These are phyloP conservation scores for Sceloporus undulatus DNA, from an alignment of 2,113 vertebrate species.

Conservation along the genomic window DNA sequence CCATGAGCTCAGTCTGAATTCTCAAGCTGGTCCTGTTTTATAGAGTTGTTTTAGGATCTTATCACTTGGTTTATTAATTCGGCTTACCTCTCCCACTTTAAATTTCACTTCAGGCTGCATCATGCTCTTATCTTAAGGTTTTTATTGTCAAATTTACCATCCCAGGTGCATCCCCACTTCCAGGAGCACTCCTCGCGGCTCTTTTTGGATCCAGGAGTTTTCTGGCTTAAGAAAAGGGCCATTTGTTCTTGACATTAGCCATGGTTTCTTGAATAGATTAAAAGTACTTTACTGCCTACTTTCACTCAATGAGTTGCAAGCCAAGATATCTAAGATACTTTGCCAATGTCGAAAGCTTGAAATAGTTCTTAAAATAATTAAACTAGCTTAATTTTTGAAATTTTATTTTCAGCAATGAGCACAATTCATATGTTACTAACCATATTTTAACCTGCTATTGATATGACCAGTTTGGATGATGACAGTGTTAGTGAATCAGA, in stretches of 20 bases:
- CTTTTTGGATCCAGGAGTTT: too few relatives aligned
- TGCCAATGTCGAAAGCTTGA: not conserved
- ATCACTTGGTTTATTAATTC: too few relatives aligned
- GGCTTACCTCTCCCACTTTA: too few relatives aligned
- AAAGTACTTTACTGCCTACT: not conserved
- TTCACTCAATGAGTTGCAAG: not conserved
- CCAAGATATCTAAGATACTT: not conserved
- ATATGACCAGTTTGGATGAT: not conserved
- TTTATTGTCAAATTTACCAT: too few relatives aligned
- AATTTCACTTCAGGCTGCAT: too few relatives aligned
- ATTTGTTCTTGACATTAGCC: not conserved
- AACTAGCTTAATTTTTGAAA: not conserved
- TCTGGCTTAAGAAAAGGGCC: too few relatives aligned
- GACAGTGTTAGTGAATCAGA: not conserved
- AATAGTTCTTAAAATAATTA: not conserved
- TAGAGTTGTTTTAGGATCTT: not conserved
- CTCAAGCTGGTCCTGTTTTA: not conserved
- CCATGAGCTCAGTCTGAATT: not conserved
- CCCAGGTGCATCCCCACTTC: too few relatives aligned
- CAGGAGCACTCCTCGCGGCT: too few relatives aligned
- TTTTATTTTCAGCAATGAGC: not conserved
- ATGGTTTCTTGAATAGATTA: not conserved
- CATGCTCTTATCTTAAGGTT: too few relatives aligned
- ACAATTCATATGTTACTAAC: not conserved
- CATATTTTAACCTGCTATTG: not conserved